Base-by-base conservation (phyloP, 1,140 invertebrate genomes). In the Drosophila pachea region DNA sequence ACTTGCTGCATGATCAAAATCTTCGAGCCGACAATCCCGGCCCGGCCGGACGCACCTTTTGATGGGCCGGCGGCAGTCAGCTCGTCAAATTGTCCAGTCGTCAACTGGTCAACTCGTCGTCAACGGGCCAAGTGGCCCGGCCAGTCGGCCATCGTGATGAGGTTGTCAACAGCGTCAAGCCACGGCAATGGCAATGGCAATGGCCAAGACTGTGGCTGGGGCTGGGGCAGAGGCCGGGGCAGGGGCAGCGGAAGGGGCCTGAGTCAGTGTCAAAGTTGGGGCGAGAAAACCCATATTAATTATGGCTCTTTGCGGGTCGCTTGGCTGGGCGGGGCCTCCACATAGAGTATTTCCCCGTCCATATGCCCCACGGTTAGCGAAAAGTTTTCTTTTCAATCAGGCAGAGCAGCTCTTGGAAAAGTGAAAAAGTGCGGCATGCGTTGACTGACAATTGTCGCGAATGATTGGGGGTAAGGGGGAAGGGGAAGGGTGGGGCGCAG, bases 1-100 rank as follows among this genome's bases (percentile, higher is more conserved):
- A 49, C 50, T 43, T 32, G 49, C 35, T 35, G 65, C 56, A 76
- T 77, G 83, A 87, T 77, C 78, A 86, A 87, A 86, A 86, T 86
- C 65, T 73, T 56, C 36, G 63, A 71, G 68, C 68, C 68, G 68
- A 55, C 68, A 71, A 40, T 52, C 32, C 59, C 45, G 42, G 38
- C 35, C 50, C 8, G n/a, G 14, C 16, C 42, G 53, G 33, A 14
- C 43, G 43, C 40, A 43, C 29, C 53, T 56, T 56, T 56, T 49
- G 66, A 61, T 38, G 58, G 35, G 49, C 14, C 33, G 32, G 22
- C 33, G 32, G 22, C 12, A 33, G 42, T 43, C 48, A 42, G 35
- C 29, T 7, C 33, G 45, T 40, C 56, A 47, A 33, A 14, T 16
- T 11, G 56, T 16, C 32, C 40, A 14, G 35, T 36, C 40, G 40